Evolutionary conservation across 2,888 invertebrate species (phyloP).

Genomic region (Celastrina argiolus): DNA sequence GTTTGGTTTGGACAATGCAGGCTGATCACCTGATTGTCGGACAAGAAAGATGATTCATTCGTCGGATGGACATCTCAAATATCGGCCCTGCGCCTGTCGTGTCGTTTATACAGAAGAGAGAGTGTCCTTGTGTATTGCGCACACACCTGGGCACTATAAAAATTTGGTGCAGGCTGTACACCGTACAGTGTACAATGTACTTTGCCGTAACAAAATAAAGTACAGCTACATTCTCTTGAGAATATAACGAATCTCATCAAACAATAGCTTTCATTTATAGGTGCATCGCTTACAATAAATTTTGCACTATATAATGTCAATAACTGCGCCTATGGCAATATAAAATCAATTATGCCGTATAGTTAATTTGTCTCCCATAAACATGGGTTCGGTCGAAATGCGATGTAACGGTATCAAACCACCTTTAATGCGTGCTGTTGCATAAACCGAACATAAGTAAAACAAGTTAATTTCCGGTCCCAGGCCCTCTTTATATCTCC

Average conservation of each 20-base stretch:
- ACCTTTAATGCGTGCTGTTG: conserved; percentile 55
- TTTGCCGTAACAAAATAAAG: too few species aligned
- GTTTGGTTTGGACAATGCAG: too few species aligned
- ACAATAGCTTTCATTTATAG: not conserved
- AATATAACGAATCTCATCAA: not conserved
- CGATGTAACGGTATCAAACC: conserved; percentile 61
- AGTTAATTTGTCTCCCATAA: conserved; percentile 37
- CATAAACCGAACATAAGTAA: conserved; percentile 49
- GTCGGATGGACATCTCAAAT: too few species aligned
- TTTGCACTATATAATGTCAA: not conserved
- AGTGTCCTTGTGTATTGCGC: too few species aligned
- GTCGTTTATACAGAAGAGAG: too few species aligned
- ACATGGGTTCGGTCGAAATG: conserved; percentile 48
- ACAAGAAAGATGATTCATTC: too few species aligned
- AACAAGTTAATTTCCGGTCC: conserved; percentile 61
- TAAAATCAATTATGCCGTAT: not conserved
- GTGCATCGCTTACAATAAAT: not conserved
- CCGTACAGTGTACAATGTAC: not conserved
- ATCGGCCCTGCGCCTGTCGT: too few species aligned
- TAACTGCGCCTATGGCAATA: not conserved
- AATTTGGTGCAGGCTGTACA: not conserved
- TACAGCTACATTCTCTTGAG: not conserved
- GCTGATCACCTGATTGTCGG: too few species aligned
- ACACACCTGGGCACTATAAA: too few species aligned
- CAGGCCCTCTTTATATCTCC: conserved; percentile 49